Evolutionary conservation across 1,140 invertebrate species (phyloP).

Genomic region (Himalopsyche phryganea): DNA sequence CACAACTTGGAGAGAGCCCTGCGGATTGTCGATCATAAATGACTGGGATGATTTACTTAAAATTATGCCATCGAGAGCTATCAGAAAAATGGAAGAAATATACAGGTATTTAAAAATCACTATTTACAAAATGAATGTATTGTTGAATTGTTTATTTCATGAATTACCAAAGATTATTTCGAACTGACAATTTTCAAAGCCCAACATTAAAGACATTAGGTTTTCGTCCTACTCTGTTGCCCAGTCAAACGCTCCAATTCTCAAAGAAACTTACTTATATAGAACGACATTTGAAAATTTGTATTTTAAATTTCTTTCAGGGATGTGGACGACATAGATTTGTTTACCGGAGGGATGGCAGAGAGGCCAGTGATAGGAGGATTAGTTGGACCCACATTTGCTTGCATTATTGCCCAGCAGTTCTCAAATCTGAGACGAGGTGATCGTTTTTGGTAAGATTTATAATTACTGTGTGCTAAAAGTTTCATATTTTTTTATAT

Average conservation of each 20-base stretch:
- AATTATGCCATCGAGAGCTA: conserved; percentile 65
- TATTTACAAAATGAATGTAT: not conserved
- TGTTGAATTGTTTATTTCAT: too few relatives aligned
- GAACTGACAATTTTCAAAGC: too few relatives aligned
- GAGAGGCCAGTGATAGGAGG: conserved; percentile 78
- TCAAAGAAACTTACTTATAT: too few relatives aligned
- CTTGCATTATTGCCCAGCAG: conserved; percentile 92
- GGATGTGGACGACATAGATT: conserved; percentile 81
- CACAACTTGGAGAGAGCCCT: conserved; percentile 75
- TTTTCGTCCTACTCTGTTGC: too few relatives aligned
- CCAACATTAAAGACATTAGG: too few relatives aligned
- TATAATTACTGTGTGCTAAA: not conserved
- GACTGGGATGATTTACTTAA: conserved; percentile 73
- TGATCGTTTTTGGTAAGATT: conserved; percentile 81
- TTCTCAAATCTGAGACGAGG: conserved; percentile 84
- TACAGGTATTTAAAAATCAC: conserved; percentile 52
- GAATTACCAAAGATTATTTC: too few relatives aligned
- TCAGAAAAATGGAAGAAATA: conserved; percentile 59
- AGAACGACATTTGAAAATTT: too few relatives aligned
- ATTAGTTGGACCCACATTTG: conserved; percentile 91
- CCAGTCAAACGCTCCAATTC: too few relatives aligned
- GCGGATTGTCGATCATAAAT: conserved; percentile 67
- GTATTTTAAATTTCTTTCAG: too few relatives aligned
- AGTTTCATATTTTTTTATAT: not conserved
- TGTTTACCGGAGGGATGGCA: conserved; percentile 85